Conservation (phyloP, 2,113 vertebrate genomes). For the Australoheros scitulus region DNA sequence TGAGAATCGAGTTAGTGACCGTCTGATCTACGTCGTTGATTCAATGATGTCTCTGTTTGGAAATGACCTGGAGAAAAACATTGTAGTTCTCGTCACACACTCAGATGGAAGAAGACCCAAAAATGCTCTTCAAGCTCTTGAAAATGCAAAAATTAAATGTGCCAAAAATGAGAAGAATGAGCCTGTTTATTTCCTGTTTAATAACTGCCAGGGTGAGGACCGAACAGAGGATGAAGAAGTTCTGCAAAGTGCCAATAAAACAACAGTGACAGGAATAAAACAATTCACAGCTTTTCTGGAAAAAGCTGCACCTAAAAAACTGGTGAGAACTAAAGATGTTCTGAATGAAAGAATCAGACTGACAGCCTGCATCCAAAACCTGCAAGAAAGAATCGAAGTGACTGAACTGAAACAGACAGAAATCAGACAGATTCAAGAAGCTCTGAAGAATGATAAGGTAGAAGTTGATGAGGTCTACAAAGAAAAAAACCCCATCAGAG, state of each 20-base stretch:
- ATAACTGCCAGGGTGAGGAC: background rate
- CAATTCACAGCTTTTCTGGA: background rate
- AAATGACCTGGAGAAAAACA: conserved; percentile 5
- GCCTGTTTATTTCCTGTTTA: background rate
- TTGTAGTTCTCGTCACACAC: background rate
- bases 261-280: background rate
- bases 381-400: background rate
- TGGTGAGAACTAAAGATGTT: background rate
- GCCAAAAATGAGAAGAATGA: conserved; percentile 4
- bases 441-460: background rate
- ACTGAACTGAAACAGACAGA: background rate
- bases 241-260: background rate
- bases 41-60: conserved; percentile 15
- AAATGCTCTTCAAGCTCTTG: background rate
- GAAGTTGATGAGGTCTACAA: conserved; percentile 13
- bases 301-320: background rate
- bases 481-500: background rate
- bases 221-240: background rate
- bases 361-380: conserved; percentile 6
- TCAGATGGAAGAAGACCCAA: background rate
- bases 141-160: background rate
- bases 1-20: conserved; percentile 11
- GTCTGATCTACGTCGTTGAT: background rate
- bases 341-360: background rate
- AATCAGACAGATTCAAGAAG: background rate